Percentiles rank a stretch among this genome's conserved stretches.
Evolutionary conservation across 2,797 vertebrate genomes (phyloP).

Genomic region (Moxostoma hubbsi): DNA sequence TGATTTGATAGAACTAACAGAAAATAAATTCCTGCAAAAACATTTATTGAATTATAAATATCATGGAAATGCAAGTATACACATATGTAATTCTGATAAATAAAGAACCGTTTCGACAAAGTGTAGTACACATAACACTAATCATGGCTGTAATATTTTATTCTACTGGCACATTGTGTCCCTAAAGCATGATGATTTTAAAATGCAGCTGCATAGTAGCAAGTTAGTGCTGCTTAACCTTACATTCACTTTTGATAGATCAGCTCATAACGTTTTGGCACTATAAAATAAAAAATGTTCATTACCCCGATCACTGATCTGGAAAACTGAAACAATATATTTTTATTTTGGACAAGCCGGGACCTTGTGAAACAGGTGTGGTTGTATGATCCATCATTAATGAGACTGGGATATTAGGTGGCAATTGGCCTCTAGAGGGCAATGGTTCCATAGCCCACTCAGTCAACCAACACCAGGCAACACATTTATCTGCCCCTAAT

Average conservation of each 20-base stretch:
- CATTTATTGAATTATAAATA: conserved; percentile 18
- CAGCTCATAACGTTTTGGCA: background rate
- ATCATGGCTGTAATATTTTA: conserved; percentile 17
- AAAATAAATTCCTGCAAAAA: background rate
- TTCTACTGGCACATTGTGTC: conserved; percentile 13
- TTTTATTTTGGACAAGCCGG: background rate
- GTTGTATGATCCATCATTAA: conserved; percentile 12
- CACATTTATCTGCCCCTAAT: conserved; percentile 44
- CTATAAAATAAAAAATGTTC: too few species aligned
- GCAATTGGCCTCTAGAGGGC: conserved; percentile 68
- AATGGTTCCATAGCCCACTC: conserved; percentile 64
- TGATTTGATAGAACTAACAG: background rate
- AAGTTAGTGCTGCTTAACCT: too few species aligned
- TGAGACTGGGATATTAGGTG: conserved; percentile 43
- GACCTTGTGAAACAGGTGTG: conserved; percentile 13
- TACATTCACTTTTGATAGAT: background rate
- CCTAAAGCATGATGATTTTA: conserved; percentile 14
- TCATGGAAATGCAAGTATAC: background rate
- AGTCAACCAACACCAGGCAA: conserved; percentile 34
- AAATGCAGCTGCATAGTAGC: background rate
- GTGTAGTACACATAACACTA: conserved; percentile 7
- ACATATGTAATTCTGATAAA: background rate
- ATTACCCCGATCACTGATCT: too few species aligned
- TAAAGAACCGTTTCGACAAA: background rate
- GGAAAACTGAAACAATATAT: background rate